Conservation (phyloP, 2,888 invertebrate species). For the Aricia artaxerxes region DNA sequence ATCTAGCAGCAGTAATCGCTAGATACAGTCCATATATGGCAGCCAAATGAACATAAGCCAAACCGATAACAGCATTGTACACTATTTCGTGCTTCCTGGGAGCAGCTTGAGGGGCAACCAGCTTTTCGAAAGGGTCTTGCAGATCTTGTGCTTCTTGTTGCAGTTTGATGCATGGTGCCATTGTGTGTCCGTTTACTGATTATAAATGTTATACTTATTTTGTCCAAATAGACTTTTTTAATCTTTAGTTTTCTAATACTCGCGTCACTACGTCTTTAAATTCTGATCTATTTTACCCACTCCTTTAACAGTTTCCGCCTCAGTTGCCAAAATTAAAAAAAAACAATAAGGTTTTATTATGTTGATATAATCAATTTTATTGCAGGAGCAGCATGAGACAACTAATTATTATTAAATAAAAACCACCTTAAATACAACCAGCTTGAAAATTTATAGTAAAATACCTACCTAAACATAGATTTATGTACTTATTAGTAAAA, state of each 20-base stretch:
- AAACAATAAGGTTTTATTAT: too few species aligned
- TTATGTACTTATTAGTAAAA: too few species aligned
- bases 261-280: background rate
- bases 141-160: background rate
- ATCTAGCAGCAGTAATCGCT: background rate
- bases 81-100: conserved; percentile 13
- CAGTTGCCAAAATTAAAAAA: too few species aligned
- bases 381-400: too few species aligned
- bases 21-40: conserved; percentile 6
- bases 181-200: background rate
- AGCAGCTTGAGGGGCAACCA: conserved; percentile 12
- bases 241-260: too few species aligned
- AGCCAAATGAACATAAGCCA: background rate
- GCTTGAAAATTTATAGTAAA: too few species aligned
- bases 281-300: background rate
- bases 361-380: too few species aligned
- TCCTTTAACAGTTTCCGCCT: background rate
- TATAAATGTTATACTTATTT: background rate
- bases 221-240: background rate
- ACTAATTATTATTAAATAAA: too few species aligned
- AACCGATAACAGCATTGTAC: background rate
- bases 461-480: too few species aligned
- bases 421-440: too few species aligned
- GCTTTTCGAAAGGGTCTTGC: conserved; percentile 5
- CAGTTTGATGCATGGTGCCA: conserved; percentile 2